A percentile compares a stretch with the other conserved stretches of the same genome.
phyloP scores from a whole-genome alignment of 2,888 invertebrate genomes.

The Coleophora flavipennella region DNA sequence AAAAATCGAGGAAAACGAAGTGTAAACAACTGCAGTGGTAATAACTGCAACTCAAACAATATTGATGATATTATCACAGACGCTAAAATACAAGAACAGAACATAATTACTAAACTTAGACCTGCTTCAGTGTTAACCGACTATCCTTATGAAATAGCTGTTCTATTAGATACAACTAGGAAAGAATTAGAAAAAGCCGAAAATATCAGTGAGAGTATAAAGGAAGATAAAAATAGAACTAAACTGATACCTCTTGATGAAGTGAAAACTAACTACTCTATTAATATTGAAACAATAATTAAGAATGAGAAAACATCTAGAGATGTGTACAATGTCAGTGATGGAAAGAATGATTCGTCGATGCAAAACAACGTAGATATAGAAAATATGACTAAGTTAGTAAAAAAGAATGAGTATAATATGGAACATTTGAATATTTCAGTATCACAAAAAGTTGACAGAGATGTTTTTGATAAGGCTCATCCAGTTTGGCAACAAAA shows the following conservation, averaged over 20 bases:
- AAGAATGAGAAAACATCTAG: constrained; percentile 3
- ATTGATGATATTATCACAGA: not conserved
- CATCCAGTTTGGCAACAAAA: constrained; percentile 38
- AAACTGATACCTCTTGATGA: constrained; percentile 1
- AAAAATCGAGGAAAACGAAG: constrained; percentile 24
- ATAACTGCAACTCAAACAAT: constrained; percentile 12
- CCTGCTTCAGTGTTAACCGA: constrained; percentile 36
- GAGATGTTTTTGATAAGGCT: constrained; percentile 35
- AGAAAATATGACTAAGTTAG: constrained; percentile 30
- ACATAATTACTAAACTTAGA: constrained; percentile 28
- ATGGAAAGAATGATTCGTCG: constrained; percentile 3
- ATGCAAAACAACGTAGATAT: constrained; percentile 30
- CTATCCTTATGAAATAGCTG: constrained; percentile 45
- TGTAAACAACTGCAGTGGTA: constrained; percentile 19
- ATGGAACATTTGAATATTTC: constrained; percentile 29
- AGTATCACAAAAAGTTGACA: constrained; percentile 20
- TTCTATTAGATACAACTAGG: constrained; percentile 29
- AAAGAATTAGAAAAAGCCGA: constrained; percentile 7
- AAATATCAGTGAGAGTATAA: constrained; percentile 2
- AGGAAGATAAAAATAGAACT: constrained; percentile 4
- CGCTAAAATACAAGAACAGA: constrained; percentile 20
- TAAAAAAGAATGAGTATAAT: constrained; percentile 31
- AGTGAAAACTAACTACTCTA: constrained; percentile 10
- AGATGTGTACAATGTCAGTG: not conserved
- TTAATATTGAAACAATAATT: constrained; percentile 10